A percentile compares a stretch with the other conserved stretches of the same genome.
Conservation (phyloP, 2,888 invertebrate species). For the Oithona nana region DNA sequence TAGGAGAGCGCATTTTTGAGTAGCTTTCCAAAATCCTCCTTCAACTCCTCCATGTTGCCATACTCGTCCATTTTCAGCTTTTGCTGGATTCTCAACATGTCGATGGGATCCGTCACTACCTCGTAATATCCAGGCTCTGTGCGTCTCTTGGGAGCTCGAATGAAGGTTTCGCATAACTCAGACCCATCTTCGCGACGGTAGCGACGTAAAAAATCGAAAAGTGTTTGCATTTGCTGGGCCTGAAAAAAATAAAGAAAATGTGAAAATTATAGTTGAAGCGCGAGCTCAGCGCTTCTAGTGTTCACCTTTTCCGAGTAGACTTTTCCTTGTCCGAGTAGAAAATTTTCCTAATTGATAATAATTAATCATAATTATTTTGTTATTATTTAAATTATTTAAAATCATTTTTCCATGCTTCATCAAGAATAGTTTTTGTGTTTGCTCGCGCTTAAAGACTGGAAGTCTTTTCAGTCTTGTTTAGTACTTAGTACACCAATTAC, state of each 20-base stretch:
- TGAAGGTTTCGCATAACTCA: slow-evolving; percentile 77
- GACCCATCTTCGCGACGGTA: slow-evolving; percentile 80
- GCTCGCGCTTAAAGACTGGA: no score
- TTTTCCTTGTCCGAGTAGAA: no score
- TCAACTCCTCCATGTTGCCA: slow-evolving; percentile 73
- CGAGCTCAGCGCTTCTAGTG: no score
- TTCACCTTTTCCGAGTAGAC: no score
- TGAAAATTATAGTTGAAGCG: no score
- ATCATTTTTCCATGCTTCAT: no score
- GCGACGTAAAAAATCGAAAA: slow-evolving; percentile 76
- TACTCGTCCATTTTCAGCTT: slow-evolving; percentile 94
- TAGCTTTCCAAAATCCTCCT: slow-evolving; percentile 70
- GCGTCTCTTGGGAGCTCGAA: slow-evolving; percentile 77
- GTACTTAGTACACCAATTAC: no score
- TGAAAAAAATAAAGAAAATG: slow-evolving; percentile 22
- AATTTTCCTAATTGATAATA: no score
- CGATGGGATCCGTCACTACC: slow-evolving; percentile 68
- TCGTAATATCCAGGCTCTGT: slow-evolving; percentile 80
- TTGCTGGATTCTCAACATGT: slow-evolving; percentile 81
- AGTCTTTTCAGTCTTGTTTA: no score
- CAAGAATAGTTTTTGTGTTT: no score
- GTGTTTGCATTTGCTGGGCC: slow-evolving; percentile 45
- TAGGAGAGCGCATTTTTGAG: slow-evolving; percentile 54
- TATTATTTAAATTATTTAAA: not conserved
- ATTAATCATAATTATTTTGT: not conserved